Conservation (phyloP, 2,113 vertebrate species). For the Istiophorus platypterus region DNA sequence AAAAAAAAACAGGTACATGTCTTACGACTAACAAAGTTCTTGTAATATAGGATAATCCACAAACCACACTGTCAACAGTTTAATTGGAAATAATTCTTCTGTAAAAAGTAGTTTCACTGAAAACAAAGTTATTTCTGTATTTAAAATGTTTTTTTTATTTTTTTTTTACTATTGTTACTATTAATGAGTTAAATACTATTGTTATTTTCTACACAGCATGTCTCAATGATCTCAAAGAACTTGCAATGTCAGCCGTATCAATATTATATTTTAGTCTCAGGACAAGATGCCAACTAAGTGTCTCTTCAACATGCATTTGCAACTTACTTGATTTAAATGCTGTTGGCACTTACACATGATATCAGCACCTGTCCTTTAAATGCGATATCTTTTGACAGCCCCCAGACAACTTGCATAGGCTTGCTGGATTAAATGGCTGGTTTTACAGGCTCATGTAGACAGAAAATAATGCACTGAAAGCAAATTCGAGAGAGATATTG, state of each 20-base stretch:
- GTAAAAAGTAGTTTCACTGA: neutral
- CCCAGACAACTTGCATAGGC: slow-evolving; percentile 11
- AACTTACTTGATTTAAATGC: neutral
- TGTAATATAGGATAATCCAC: neutral
- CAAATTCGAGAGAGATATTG: neutral
- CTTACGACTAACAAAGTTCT: neutral
- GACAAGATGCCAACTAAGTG: slow-evolving; percentile 8
- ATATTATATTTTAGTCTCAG: neutral
- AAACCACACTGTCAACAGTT: neutral
- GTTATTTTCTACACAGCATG: neutral
- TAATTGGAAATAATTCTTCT: neutral
- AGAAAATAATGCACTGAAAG: neutral
- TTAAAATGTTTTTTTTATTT: neutral
- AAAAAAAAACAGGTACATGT: neutral
- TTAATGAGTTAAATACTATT: too few species aligned
- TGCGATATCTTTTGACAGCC: slow-evolving; percentile 4
- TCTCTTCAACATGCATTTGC: slow-evolving; percentile 8
- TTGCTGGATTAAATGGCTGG: neutral
- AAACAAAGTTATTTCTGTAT: neutral
- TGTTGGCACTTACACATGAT: slow-evolving; percentile 13
- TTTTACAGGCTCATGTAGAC: neutral
- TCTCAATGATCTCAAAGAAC: neutral
- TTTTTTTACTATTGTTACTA: neutral
- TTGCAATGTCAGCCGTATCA: neutral
- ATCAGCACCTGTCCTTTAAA: slow-evolving; percentile 39